Base-by-base conservation (phyloP, 2,888 invertebrate genomes). In the Ectemnius continuus region DNA sequence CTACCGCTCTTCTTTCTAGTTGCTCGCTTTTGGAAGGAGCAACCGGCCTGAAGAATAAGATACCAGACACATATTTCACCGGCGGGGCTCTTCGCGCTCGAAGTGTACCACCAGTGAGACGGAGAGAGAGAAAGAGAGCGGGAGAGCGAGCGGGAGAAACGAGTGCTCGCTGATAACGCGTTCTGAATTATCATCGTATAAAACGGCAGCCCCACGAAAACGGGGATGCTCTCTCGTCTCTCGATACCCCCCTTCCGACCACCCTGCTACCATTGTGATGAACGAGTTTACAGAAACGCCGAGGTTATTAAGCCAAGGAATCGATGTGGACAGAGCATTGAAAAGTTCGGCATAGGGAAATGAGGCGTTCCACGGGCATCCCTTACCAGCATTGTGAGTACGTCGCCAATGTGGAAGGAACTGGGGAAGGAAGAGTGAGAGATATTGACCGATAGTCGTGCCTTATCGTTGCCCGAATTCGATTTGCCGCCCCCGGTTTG, bases 31-130 rank as follows among this genome's bases (percentile, higher is more conserved):
- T 66, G 61, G 69, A 77, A 74, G 75, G 78, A 75, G 81, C 85
- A 87, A 87, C 85, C 88, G 88, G 87, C 36, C 36, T 89, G 89
- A 91, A 89, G 90, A 90, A 90, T 89, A 90, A 88, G 89, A 90
- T 85, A 86, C 88, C 88, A 90, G 89, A 89, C 90, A 86, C 88
- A 89, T 91, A 90, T 88, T 88, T 90, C 67, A 82, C 82, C 36
- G 76, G 79, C 80, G 81, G 82, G 75, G 79, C 79, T 80, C 83
- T 78, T 85, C 86, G 85, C 81, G 81, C 70, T 67, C 79, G 76
- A 71, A 68, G 81, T 75, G 78, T 77, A 82, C 75, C 75, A 76
- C 67, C 46, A 75, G 74, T 80, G 67, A 36, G 36, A 36, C 6
- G 6, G 36, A 36, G 36, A 36, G 36, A 36, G 36, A 36, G 36